Evolutionary conservation across 1,140 invertebrate species (phyloP), one percentile per base, ranked within the genome.

Genomic region (Ruditapes philippinarum): DNA sequence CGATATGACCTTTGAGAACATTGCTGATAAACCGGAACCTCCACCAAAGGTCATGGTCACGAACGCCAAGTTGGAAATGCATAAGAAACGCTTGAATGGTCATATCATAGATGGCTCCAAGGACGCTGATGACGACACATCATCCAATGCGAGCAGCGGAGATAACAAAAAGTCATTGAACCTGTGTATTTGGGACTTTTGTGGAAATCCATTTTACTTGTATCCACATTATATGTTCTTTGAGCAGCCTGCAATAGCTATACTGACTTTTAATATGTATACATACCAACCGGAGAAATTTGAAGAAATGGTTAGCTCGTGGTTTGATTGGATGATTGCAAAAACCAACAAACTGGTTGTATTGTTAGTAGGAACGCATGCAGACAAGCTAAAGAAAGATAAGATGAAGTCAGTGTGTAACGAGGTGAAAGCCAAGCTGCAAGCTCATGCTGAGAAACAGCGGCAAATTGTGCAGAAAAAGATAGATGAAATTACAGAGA

Each of bases 251-350:
- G 89, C 93, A 1, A 91, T 95, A 17, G 92, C 92, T 40, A 76
- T 95, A 54, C 74, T 95, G 31, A 94, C 94, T 0, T 95, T 95
- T 90, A 94, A 94, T 87, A 92, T 95, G 93, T 85, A 92, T n/a
- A 92, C 92, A 12, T 95, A 95, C 88, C 88, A 60, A 28, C 49
- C 85, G 0, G 89, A 91, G 9, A 86, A 89, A 9, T 95, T 95
- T 79, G 54, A 93, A 4, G 91, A 94, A 19, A 88, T 93, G 76
- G 92, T 95, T 19, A 94, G 94, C 2, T 92, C 90, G 0, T 95
- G 94, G 94, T 92, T 95, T 68, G 94, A 95, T 73, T 95, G 94
- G 94, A 93, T 95, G 92, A 93, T 95, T 31, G 92, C 94, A 4
- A 94, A 94, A 85, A 94, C 91, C 36, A 95, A 95, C 86, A 93